Evolutionary conservation across 2,113 vertebrate species (phyloP).

Genomic region (Thymallus thymallus): DNA sequence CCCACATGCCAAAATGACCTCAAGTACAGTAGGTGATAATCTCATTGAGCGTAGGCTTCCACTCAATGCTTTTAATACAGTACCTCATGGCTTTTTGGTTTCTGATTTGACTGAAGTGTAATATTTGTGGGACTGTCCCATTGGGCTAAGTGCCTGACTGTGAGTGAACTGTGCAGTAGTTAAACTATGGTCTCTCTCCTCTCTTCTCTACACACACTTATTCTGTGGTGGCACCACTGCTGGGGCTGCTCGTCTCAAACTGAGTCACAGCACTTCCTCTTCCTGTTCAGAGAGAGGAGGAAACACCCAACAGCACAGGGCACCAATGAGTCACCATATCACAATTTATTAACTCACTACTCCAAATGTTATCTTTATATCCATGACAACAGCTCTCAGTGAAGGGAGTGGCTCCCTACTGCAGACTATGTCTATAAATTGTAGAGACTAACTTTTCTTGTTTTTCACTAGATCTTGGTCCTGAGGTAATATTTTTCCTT

Average conservation of each 20-base stretch:
- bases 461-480: no score
- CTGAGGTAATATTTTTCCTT: no score
- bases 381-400: slow-evolving; percentile 37
- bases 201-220: no score
- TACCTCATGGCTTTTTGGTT: slow-evolving; percentile 6
- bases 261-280: slow-evolving; percentile 52
- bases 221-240: background rate
- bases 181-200: no score
- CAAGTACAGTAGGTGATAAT: background rate
- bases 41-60: slow-evolving; percentile 11
- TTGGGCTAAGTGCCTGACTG: slow-evolving; percentile 14
- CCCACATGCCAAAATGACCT: slow-evolving; percentile 5
- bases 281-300: slow-evolving; percentile 21
- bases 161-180: background rate
- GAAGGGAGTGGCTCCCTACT: slow-evolving; percentile 30
- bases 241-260: background rate
- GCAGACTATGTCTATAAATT: background rate
- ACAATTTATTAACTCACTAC: slow-evolving; percentile 49
- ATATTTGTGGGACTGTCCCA: background rate
- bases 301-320: slow-evolving; percentile 30
- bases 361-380: slow-evolving; percentile 15
- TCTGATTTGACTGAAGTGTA: slow-evolving; percentile 28
- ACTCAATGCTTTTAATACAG: slow-evolving; percentile 31
- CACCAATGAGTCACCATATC: slow-evolving; percentile 47
- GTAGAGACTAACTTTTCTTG: background rate